Evolutionary conservation across 2,113 vertebrate species (phyloP), one percentile per base, ranked within the genome.

Genomic region (Blennius ocellaris): DNA sequence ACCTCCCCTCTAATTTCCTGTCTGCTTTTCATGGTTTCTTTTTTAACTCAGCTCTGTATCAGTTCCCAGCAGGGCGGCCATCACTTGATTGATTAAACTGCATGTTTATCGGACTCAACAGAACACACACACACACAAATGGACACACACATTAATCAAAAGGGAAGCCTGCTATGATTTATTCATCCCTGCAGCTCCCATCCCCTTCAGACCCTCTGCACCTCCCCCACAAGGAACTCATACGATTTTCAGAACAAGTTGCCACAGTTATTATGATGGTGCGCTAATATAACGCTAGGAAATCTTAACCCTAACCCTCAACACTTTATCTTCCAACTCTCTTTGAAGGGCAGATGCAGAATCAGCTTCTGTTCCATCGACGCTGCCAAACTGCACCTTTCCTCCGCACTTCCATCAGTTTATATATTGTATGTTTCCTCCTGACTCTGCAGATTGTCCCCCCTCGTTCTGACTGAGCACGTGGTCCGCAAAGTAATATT

Each of bases 401-500:
- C 60, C 41, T 51, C 47, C 70, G 72, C 72, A 61, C 6, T 52
- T 82, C 40, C 69, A 79, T 76, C 54, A 47, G 14, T 68, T 83
- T 30, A 17, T 36, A 43, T 69, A 69, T 57, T 70, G 51, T 0
- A 61, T 59, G 30, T 73, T 87, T 88, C 55, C 51, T 52, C 77
- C 88, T 91, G 87, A 91, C 78, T 63, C 77, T 85, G 87, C 87
- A 87, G 65, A 82, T 86, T 76, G 69, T 57, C 44, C 67, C 44
- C 49, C 21, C 21, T 4, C 64, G 44, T 36, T 53, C 68, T 50
- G 16, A 78, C 6, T 7, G 58, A 83, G 44, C 87, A 84, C 56
- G 63, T 83, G 84, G 81, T 76, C 66, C 12, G 47, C 87, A 83
- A 79, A 66, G 87, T 76, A 92, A 92, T 91, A 91, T 89, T 86